phyloP scores from a whole-genome alignment of 2,113 vertebrate species.

The Tragelaphus scriptus region DNA sequence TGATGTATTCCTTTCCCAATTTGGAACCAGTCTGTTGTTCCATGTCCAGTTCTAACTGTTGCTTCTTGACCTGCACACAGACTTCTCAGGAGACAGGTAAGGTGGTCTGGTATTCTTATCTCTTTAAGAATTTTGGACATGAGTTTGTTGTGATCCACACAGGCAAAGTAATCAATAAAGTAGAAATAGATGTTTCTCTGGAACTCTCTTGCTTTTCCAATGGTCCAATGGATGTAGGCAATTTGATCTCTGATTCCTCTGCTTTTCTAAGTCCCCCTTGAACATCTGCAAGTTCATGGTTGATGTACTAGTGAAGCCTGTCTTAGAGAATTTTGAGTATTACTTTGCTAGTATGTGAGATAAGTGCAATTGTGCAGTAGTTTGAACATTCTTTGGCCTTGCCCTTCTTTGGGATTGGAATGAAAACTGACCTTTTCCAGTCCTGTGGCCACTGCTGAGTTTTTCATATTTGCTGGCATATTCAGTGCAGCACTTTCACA shows the following conservation, averaged over 20 bases:
- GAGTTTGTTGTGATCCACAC: neutral
- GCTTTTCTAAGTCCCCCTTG: no score
- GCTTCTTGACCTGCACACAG: neutral
- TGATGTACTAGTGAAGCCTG: no score
- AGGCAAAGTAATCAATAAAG: neutral
- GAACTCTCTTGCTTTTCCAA: neutral
- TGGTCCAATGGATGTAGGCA: neutral
- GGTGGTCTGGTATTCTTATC: neutral
- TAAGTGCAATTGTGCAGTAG: no score
- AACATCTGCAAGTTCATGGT: no score
- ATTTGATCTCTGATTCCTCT: neutral
- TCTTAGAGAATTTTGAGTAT: no score
- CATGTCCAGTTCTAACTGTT: neutral
- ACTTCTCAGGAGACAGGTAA: neutral
- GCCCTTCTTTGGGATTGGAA: no score
- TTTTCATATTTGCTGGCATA: no score
- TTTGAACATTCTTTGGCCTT: no score
- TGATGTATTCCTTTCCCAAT: neutral
- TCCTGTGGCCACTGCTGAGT: no score
- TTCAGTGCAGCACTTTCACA: no score
- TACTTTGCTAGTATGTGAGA: no score
- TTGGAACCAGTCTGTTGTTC: neutral
- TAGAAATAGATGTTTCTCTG: neutral
- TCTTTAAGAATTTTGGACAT: neutral
- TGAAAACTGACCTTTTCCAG: no score